These are phyloP conservation scores for Parapsyche elsis DNA, from an alignment of 1,140 invertebrate genomes.

Conservation along the genomic window DNA sequence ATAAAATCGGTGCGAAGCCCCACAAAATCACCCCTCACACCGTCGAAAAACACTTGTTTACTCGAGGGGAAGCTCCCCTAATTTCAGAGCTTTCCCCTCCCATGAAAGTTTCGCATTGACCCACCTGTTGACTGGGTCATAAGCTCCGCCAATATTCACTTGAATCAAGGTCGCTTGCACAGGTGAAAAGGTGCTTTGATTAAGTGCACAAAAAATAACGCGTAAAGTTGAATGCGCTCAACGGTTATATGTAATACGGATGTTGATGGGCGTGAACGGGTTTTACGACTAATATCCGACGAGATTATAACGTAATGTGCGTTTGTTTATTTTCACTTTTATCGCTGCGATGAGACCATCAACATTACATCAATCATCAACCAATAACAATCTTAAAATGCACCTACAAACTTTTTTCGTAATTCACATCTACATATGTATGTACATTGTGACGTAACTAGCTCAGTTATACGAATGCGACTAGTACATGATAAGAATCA, in stretches of 20 bases:
- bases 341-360: neutral
- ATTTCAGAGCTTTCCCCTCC: neutral
- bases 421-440: too few relatives aligned
- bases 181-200: slow-evolving; percentile 28
- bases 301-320: neutral
- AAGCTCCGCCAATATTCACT: neutral
- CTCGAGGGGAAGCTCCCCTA: slow-evolving; percentile 7
- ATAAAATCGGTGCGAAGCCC: neutral
- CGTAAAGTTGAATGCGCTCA: neutral
- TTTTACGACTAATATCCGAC: neutral
- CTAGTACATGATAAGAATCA: too few relatives aligned
- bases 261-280: slow-evolving; percentile 8
- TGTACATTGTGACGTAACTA: too few relatives aligned
- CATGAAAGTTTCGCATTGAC: slow-evolving; percentile 1
- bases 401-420: too few relatives aligned
- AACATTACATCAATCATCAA: too few relatives aligned
- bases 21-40: neutral
- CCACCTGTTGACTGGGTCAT: slow-evolving; percentile 19
- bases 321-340: neutral
- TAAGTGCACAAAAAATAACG: neutral
- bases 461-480: too few relatives aligned
- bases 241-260: slow-evolving; percentile 16
- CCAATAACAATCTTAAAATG: too few relatives aligned
- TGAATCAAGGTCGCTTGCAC: slow-evolving; percentile 3
- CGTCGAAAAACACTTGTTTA: neutral